Evolutionary conservation across 2,888 invertebrate species (phyloP), one percentile per base, ranked within the genome.

Genomic region (Drosophila greeni): DNA sequence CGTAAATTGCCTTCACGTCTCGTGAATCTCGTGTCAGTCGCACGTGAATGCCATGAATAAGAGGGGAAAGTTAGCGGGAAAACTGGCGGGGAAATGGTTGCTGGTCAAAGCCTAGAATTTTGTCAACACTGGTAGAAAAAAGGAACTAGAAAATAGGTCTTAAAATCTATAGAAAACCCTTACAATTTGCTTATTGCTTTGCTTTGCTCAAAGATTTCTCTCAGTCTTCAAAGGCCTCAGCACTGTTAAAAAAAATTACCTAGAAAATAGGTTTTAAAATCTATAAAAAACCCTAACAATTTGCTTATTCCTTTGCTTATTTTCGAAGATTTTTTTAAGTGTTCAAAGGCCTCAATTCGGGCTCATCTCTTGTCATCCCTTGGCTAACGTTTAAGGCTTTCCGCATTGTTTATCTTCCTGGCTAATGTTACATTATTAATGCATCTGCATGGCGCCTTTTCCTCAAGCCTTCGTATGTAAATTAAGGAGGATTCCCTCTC

Each of bases 401-500:
- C 61, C 61, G 53, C 66, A 47, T 59, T 60, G 56, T 62, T 62
- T 61, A 45, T 62, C 51, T 49, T 70, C 47, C 51, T 20, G 60
- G 61, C 78, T 75, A 73, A 73, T 75, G 76, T 77, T 76, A 75
- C 77, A 76, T 80, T 77, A 80, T 80, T 76, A 80, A 76, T 75
- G 75, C 77, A 76, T 70, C 77, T 75, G 76, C 77, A 76, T 62
- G 62, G 33, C 45, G 60, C 40, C 47, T 29, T 26, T 42, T 49
- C 60, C 56, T 36, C 43, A 37, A 61, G 51, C 43, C 62, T 43
- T 52, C 62, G 62, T 61, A 62, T 62, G 62, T 36, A 62, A 62
- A 64, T 64, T 39, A 47, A 33, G 62, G 36, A 40, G 0, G 23
- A 24, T 45, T 8, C 23, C 23, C 23, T 26, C 26, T 16, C 37